Percentiles rank a stretch among this genome's conserved stretches.
phyloP scores from a whole-genome alignment of 2,888 invertebrate species.

The Acleris holmiana region DNA sequence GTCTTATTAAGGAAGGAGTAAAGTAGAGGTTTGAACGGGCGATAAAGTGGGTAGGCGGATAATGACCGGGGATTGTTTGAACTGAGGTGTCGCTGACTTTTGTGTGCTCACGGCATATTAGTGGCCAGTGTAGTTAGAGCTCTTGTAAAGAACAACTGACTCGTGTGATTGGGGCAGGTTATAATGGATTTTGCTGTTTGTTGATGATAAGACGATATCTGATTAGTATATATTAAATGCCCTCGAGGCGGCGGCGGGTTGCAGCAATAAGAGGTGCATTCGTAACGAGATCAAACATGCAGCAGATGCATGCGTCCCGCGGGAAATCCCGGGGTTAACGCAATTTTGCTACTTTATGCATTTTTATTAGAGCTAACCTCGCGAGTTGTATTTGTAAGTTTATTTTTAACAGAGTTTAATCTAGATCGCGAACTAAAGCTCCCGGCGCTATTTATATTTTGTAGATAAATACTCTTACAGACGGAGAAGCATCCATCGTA shows the following conservation, averaged over 20 bases:
- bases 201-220: conserved; percentile 19
- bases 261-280: conserved; percentile 6
- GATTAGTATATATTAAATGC: no score
- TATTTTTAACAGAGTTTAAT: neutral
- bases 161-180: neutral
- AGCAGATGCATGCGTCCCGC: conserved; percentile 5
- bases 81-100: conserved; percentile 19
- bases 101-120: conserved; percentile 6
- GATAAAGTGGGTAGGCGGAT: conserved; percentile 9
- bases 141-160: neutral
- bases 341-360: conserved; percentile 30
- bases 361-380: conserved; percentile 23
- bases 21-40: conserved; percentile 1
- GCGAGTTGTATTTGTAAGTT: conserved; percentile 13
- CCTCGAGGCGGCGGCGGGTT: neutral
- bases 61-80: conserved; percentile 32
- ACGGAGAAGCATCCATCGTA: no score
- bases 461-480: no score
- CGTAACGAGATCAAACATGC: conserved; percentile 18
- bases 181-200: neutral
- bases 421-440: no score
- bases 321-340: conserved; percentile 29
- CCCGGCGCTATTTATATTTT: no score
- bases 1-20: neutral
- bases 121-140: neutral